phyloP scores from a whole-genome alignment of 2,888 invertebrate species.

The Cataglyphis rosenhaueri region DNA sequence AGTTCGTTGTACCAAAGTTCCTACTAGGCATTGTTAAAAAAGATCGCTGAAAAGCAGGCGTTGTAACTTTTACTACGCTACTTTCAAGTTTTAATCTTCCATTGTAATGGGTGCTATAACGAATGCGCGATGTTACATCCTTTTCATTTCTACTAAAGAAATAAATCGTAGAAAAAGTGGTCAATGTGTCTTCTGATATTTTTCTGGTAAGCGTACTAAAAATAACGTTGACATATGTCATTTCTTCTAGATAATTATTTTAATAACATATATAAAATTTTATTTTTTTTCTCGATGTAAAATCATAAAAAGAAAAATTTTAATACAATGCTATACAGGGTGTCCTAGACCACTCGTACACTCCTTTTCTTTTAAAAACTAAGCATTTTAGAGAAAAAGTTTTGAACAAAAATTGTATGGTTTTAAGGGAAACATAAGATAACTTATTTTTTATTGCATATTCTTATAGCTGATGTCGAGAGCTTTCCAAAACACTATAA shows the following conservation, averaged over 20 bases:
- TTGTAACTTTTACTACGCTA: slow-evolving; percentile 31
- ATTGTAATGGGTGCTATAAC: slow-evolving; percentile 15
- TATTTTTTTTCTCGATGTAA: background rate
- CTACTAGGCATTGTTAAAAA: slow-evolving; percentile 11
- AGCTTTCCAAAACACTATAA: too few species aligned
- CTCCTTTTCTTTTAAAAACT: too few species aligned
- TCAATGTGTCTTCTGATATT: background rate
- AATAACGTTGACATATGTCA: background rate
- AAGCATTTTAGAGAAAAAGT: too few species aligned
- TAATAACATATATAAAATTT: background rate
- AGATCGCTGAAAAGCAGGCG: background rate
- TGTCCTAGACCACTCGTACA: too few species aligned
- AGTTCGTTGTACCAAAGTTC: slow-evolving; percentile 5
- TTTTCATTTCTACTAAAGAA: background rate
- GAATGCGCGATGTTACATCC: background rate
- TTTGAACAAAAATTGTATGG: too few species aligned
- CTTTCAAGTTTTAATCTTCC: slow-evolving; percentile 30
- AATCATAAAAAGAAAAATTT: background rate
- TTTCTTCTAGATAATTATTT: background rate
- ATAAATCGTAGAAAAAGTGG: background rate
- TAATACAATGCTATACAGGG: background rate
- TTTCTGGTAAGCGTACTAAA: background rate
- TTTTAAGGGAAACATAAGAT: too few species aligned
- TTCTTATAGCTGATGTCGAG: too few species aligned
- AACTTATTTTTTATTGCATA: too few species aligned